Evolutionary conservation across 37 sponge, comb jelly and placozoan genomes (phyloP), one percentile per base, ranked within the genome.

Genomic region (Tethya wilhelma): DNA sequence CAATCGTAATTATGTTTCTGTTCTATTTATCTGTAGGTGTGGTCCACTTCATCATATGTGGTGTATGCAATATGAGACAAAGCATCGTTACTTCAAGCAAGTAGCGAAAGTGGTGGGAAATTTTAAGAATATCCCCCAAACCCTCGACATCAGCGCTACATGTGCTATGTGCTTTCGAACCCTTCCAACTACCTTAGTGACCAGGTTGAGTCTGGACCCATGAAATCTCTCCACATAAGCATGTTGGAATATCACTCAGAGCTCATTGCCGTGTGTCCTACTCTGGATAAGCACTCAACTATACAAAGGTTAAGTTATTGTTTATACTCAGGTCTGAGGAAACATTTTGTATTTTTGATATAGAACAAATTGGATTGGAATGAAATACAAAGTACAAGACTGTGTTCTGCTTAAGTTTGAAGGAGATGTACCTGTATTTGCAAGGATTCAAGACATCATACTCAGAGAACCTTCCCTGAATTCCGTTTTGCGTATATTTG

Each of bases 1-100:
- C n/a, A n/a, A n/a, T n/a, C n/a, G n/a, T n/a, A n/a, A n/a, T n/a
- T 28, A 6, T 6, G 2, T 28, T 6, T n/a, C n/a, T n/a, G n/a
- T 29, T 7, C 36, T 33, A 29, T 34, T 1, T 68, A 12, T 1
- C 32, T 68, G 22, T 37, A 68, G 69, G 22, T 34, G 6, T 34
- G 69, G 69, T 38, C 69, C 69, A 22, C 42, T 68, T 22, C 8
- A 25, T 28, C 69, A 68, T 2, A 38, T 20, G 25, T 68, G 69
- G 69, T 68, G 69, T 26, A 68, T 68, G 69, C 34, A 38, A 19
- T 68, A 38, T 20, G 69, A 68, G 22, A 38, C 41, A 17, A 68
- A 68, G 14, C 69, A 68, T 38, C 43, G 41, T 0, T 37, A 38
- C 43, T 68, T 68, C 43, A 68, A 68, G 43, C 43, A 68, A 6